Evolutionary conservation across 2,113 vertebrate species (phyloP).

Genomic region (Zosterops lateralis): DNA sequence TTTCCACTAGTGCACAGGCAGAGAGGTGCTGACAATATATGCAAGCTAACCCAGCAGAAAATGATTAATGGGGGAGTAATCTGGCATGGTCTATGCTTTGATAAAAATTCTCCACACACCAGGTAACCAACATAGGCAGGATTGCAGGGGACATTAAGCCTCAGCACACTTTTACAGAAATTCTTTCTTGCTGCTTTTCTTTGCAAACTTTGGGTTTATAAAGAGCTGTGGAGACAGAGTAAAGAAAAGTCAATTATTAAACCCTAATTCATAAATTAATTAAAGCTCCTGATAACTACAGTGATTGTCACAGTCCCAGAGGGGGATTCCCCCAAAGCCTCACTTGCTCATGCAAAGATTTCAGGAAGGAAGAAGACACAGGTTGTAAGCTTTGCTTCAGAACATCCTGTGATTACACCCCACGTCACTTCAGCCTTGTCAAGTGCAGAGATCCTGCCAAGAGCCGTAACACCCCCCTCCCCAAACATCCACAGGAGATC

Average conservation of each 20-base stretch:
- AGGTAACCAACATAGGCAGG: neutral
- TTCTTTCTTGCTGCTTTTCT: conserved; percentile 50
- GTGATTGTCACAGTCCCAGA: neutral
- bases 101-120: neutral
- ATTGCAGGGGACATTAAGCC: neutral
- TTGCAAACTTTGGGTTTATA: conserved; percentile 50
- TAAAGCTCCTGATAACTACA: conserved; percentile 43
- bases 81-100: neutral
- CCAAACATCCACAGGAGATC: neutral
- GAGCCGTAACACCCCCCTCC: neutral
- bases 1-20: neutral
- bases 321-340: neutral
- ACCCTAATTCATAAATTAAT: conserved; percentile 62
- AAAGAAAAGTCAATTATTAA: conserved; percentile 49
- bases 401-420: neutral
- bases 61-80: neutral
- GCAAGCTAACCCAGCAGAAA: neutral
- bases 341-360: neutral
- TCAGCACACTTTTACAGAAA: conserved; percentile 17
- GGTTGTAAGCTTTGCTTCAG: neutral
- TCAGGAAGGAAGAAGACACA: neutral
- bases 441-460: neutral
- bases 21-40: neutral
- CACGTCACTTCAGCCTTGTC: neutral
- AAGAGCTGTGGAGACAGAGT: conserved; percentile 38